Conservation (phyloP, 2,113 vertebrate species). For the Zeus faber region DNA sequence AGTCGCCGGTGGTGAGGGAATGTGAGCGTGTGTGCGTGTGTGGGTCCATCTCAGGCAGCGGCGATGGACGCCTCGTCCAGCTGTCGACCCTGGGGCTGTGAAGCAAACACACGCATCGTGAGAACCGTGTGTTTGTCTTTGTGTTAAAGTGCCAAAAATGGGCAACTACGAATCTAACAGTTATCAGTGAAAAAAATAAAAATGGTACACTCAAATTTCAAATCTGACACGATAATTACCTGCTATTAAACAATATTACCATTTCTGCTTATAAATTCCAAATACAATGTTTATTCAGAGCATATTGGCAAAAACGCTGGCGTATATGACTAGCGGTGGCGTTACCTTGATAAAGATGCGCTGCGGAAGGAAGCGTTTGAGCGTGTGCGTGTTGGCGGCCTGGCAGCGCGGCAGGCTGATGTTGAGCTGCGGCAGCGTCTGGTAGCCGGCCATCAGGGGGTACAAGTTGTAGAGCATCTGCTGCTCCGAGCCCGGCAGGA, state of each 20-base stretch:
- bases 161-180: too few relatives aligned
- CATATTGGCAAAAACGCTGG: neutral
- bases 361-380: conserved; percentile 89
- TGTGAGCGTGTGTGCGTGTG: neutral
- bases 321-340: too few relatives aligned
- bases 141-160: too few relatives aligned
- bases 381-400: conserved; percentile 77
- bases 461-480: conserved; percentile 97
- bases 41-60: conserved; percentile 76
- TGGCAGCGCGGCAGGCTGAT: conserved; percentile 85
- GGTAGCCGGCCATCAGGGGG: conserved; percentile 95
- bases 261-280: neutral
- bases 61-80: conserved; percentile 83
- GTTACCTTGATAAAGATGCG: conserved; percentile 95
- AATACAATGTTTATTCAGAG: neutral
- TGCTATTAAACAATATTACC: too few relatives aligned
- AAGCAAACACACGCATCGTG: conserved; percentile 8
- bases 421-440: conserved; percentile 88
- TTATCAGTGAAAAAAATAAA: too few relatives aligned
- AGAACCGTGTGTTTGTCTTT: neutral
- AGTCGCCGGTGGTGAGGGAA: neutral
- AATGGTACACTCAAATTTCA: too few relatives aligned
- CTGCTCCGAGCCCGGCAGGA: conserved; percentile 89
- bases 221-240: too few relatives aligned
- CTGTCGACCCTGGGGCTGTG: conserved; percentile 91